Percentiles rank a stretch among this genome's conserved stretches.
Evolutionary conservation across 2,797 vertebrate genomes (phyloP).

Genomic region (Coilia nasus): DNA sequence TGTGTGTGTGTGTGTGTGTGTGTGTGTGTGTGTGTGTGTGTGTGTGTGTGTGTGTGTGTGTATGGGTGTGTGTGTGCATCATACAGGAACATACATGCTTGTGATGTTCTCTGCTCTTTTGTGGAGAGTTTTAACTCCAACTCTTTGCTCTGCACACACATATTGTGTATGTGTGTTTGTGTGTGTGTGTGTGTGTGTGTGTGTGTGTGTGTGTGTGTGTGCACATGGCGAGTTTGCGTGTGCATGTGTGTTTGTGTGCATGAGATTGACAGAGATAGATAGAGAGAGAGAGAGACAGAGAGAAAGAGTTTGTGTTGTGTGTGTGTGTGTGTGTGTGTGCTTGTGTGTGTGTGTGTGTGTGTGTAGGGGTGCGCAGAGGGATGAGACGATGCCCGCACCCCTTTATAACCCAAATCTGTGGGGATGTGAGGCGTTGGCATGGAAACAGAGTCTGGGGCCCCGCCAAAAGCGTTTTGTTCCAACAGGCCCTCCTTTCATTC

Average conservation of each 20-base stretch:
- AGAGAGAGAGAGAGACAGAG: too few species aligned
- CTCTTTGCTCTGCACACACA: too few species aligned
- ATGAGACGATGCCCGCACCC: neutral
- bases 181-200: neutral
- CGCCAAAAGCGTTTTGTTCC: conserved; percentile 46
- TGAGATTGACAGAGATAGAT: too few species aligned
- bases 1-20: neutral
- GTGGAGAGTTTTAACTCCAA: too few species aligned
- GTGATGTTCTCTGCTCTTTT: too few species aligned
- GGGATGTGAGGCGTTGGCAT: conserved; percentile 61
- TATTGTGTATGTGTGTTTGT: neutral
- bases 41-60: conserved; percentile 32
- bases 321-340: too few species aligned
- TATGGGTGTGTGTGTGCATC: conserved; percentile 32
- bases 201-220: neutral
- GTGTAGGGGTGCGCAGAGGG: too few species aligned
- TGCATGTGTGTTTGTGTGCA: too few species aligned
- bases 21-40: neutral
- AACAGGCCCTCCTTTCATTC: conserved; percentile 51
- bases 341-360: too few species aligned
- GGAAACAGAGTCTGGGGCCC: conserved; percentile 54
- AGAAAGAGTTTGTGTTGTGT: too few species aligned
- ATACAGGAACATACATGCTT: too few species aligned
- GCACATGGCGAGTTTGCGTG: too few species aligned
- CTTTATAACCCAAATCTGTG: neutral